Conservation (phyloP, 2,797 vertebrate genomes). For the Onychomys torridus region DNA sequence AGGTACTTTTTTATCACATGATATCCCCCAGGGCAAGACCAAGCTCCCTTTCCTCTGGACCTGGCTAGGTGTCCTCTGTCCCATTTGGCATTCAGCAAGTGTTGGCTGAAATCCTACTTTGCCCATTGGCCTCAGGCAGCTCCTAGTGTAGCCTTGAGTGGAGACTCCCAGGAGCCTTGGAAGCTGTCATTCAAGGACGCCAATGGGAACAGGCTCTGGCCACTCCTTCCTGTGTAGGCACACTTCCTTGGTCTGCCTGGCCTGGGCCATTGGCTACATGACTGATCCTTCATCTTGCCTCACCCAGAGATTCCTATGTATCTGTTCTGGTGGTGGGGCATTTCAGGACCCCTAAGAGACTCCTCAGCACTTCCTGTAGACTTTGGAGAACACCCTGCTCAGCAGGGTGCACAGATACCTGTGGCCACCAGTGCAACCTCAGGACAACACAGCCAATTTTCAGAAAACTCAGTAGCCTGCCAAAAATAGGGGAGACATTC, state of each 20-base stretch:
- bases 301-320: too few species aligned
- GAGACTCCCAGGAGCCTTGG: not conserved
- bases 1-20: not conserved
- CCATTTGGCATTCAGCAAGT: not conserved
- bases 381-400: not conserved
- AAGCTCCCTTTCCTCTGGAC: not conserved
- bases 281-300: not conserved
- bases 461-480: conserved; percentile 12
- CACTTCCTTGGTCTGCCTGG: too few species aligned
- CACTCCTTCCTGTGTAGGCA: not conserved
- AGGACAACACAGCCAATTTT: not conserved
- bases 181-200: not conserved
- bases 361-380: not conserved
- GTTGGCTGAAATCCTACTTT: not conserved
- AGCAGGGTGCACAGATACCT: not conserved
- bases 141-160: not conserved
- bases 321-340: accelerated
- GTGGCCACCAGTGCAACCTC: too few species aligned
- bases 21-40: not conserved
- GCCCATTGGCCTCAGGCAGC: not conserved
- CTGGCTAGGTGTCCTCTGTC: not conserved
- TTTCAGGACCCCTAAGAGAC: too few species aligned
- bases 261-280: not conserved
- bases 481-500: not conserved
- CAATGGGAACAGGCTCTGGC: not conserved